A percentile compares a stretch with the other conserved stretches of the same genome.
Conservation (phyloP, 2,797 vertebrate genomes). For the Huso huso region DNA sequence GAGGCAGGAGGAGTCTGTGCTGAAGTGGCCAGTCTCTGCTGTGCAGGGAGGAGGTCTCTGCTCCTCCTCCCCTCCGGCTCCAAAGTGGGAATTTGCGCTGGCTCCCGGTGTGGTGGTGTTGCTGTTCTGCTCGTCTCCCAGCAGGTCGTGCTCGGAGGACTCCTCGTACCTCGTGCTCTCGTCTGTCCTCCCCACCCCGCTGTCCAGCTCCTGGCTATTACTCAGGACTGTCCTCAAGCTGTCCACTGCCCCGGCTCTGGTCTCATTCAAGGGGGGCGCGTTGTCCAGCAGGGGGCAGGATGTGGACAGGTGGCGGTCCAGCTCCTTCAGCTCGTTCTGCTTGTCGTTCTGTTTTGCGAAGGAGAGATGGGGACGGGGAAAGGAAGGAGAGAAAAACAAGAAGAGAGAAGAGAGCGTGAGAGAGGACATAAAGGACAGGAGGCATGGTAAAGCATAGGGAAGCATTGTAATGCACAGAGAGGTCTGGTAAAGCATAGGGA, state of each 20-base stretch:
- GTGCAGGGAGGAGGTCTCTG: constrained; percentile 34
- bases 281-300: constrained; percentile 23
- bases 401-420: constrained; percentile 27
- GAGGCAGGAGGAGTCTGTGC: constrained; percentile 40
- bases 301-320: constrained; percentile 27
- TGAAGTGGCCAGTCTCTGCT: constrained; percentile 43
- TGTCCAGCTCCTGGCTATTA: constrained; percentile 73
- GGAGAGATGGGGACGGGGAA: neutral
- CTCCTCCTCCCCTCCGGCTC: constrained; percentile 25
- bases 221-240: constrained; percentile 41
- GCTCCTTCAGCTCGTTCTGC: constrained; percentile 30
- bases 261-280: constrained; percentile 24
- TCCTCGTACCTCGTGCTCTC: constrained; percentile 72
- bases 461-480: too few relatives aligned
- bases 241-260: constrained; percentile 19
- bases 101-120: constrained; percentile 40
- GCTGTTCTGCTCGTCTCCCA: constrained; percentile 47
- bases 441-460: too few relatives aligned
- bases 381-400: constrained; percentile 17
- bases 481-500: too few relatives aligned
- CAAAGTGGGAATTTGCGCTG: constrained; percentile 26
- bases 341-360: constrained; percentile 30
- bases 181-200: constrained; percentile 71
- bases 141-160: constrained; percentile 65
- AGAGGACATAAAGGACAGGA: neutral